A percentile compares a stretch with the other conserved stretches of the same genome.
phyloP scores from a whole-genome alignment of 2,888 invertebrate genomes.

The Notocelia uddmanniana region DNA sequence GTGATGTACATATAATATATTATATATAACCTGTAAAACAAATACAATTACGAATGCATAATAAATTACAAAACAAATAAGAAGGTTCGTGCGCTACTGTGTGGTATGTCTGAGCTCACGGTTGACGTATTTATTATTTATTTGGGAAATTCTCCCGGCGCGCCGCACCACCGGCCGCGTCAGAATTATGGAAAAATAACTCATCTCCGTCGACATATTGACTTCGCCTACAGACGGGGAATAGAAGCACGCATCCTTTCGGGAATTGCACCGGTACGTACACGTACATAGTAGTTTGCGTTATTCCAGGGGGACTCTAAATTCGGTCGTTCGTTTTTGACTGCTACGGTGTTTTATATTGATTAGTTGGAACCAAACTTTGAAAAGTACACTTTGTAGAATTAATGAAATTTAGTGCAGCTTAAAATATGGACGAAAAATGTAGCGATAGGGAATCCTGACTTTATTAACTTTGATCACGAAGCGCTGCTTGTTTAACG shows the following conservation, averaged over 20 bases:
- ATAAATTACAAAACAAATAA: constrained; percentile 68
- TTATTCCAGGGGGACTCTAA: constrained; percentile 49
- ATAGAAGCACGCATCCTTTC: constrained; percentile 68
- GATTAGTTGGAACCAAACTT: constrained; percentile 10
- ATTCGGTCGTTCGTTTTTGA: constrained; percentile 44
- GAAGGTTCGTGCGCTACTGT: constrained; percentile 57
- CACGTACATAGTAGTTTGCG: constrained; percentile 51
- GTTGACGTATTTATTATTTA: constrained; percentile 84
- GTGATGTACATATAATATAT: neutral
- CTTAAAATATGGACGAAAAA: constrained; percentile 30
- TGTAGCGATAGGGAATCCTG: constrained; percentile 25
- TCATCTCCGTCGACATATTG: constrained; percentile 82
- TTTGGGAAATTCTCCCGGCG: constrained; percentile 78
- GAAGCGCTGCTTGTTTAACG: constrained; percentile 36
- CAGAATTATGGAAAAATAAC: constrained; percentile 83
- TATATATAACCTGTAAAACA: neutral
- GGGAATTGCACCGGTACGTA: constrained; percentile 77
- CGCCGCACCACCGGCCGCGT: constrained; percentile 55
- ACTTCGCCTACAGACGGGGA: constrained; percentile 71
- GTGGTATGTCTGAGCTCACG: constrained; percentile 55
- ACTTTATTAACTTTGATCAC: constrained; percentile 43
- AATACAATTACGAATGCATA: constrained; percentile 54
- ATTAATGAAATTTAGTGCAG: constrained; percentile 17
- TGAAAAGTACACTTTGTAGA: neutral
- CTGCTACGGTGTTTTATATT: constrained; percentile 5